Evolutionary conservation across 1,140 invertebrate genomes (phyloP).

Genomic region (Cydia splendana): DNA sequence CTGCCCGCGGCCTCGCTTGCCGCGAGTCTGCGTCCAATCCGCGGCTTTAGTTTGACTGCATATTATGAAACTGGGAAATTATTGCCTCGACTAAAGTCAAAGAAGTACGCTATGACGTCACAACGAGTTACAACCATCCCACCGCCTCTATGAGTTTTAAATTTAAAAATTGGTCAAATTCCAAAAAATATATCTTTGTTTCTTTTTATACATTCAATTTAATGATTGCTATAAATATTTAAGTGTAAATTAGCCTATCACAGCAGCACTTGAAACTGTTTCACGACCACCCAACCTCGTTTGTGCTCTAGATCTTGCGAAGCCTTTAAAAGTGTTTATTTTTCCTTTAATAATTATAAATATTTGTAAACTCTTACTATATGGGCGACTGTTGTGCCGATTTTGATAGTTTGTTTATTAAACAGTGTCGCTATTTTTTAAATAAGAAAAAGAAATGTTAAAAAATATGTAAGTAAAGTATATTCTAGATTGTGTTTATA

Average conservation of each 20-base stretch:
- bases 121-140: too few relatives aligned
- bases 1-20: too few relatives aligned
- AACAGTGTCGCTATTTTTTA: background rate
- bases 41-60: too few relatives aligned
- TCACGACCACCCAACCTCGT: background rate
- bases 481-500: background rate
- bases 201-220: too few relatives aligned
- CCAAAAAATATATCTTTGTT: too few relatives aligned
- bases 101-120: too few relatives aligned
- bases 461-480: background rate
- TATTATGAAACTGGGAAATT: too few relatives aligned
- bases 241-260: background rate
- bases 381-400: constrained; percentile 14
- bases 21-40: too few relatives aligned
- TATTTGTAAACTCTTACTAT: background rate
- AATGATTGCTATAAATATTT: too few relatives aligned
- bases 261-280: background rate
- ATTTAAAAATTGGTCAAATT: too few relatives aligned
- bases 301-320: background rate
- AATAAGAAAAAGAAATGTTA: background rate
- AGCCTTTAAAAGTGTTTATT: constrained; percentile 13
- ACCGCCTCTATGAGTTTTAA: too few relatives aligned
- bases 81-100: too few relatives aligned
- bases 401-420: constrained; percentile 10
- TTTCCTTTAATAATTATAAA: constrained; percentile 9